Percentiles rank a stretch among this genome's conserved stretches.
Conservation (phyloP, 2,113 vertebrate species). For the Pelusios castaneus region DNA sequence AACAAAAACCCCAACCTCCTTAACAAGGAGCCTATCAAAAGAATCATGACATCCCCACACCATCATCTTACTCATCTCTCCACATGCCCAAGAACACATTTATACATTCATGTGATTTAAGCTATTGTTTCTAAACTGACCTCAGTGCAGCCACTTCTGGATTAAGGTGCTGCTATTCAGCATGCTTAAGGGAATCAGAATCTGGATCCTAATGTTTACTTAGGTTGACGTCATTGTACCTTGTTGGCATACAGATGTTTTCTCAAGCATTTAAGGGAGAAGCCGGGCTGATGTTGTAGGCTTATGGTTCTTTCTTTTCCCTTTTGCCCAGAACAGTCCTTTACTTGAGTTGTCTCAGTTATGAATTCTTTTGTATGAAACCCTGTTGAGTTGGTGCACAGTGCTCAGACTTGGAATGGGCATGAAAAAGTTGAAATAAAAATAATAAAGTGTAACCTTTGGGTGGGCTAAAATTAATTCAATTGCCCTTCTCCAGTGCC, state of each 20-base stretch:
- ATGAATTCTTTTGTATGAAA: not conserved
- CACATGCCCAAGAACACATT: not conserved
- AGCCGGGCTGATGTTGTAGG: accelerated
- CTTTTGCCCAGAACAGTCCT: not conserved
- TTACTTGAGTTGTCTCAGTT: not conserved
- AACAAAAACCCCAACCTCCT: not conserved
- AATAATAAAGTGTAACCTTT: too few relatives aligned
- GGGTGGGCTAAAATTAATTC: too few relatives aligned
- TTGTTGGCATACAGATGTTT: not conserved
- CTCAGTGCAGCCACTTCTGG: not conserved
- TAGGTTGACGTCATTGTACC: not conserved
- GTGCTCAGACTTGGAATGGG: not conserved
- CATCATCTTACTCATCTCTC: not conserved
- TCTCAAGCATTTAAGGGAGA: not conserved
- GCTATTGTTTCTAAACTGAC: not conserved
- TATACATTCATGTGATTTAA: not conserved
- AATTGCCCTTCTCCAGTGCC: too few relatives aligned
- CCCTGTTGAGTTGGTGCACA: not conserved
- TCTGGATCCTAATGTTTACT: not conserved
- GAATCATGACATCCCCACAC: not conserved
- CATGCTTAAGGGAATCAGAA: not conserved
- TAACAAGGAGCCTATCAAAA: not conserved
- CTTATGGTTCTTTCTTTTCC: not conserved
- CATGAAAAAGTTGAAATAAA: not conserved
- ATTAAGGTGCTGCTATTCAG: not conserved